These are phyloP conservation scores for Drepanosiphum platanoidis DNA, from an alignment of 2,888 invertebrate genomes.

Conservation along the genomic window DNA sequence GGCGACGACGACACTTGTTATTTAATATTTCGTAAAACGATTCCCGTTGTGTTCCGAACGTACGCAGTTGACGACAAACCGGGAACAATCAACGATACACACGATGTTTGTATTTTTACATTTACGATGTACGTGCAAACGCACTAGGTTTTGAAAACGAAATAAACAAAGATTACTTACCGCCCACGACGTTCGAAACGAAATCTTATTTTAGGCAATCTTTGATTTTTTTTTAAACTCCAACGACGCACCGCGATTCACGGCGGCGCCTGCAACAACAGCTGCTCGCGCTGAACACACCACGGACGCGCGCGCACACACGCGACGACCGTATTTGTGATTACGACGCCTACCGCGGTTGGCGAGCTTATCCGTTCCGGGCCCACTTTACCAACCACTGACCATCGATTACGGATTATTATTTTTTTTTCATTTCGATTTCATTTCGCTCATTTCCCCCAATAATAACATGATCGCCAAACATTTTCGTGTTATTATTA, in stretches of 20 bases:
- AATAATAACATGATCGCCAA: conserved; percentile 11
- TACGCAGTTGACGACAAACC: not conserved
- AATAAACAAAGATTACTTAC: too few species aligned
- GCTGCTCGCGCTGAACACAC: not conserved
- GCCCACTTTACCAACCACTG: conserved; percentile 53
- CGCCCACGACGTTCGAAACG: not conserved
- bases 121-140: not conserved
- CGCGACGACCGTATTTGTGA: not conserved
- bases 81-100: not conserved
- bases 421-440: too few species aligned
- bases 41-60: conserved; percentile 5
- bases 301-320: not conserved
- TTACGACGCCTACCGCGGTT: conserved; percentile 42
- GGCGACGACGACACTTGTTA: conserved; percentile 21
- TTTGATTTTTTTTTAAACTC: not conserved
- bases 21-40: too few species aligned
- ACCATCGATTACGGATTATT: conserved; percentile 53
- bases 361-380: conserved; percentile 20
- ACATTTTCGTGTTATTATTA: conserved; percentile 36
- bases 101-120: too few species aligned
- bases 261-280: not conserved
- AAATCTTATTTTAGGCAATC: not conserved
- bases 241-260: not conserved
- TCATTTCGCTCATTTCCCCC: too few species aligned
- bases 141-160: too few species aligned